These are phyloP conservation scores for Pseudobourletiella spinata DNA, from an alignment of 1,140 invertebrate genomes.

Conservation along the genomic window DNA sequence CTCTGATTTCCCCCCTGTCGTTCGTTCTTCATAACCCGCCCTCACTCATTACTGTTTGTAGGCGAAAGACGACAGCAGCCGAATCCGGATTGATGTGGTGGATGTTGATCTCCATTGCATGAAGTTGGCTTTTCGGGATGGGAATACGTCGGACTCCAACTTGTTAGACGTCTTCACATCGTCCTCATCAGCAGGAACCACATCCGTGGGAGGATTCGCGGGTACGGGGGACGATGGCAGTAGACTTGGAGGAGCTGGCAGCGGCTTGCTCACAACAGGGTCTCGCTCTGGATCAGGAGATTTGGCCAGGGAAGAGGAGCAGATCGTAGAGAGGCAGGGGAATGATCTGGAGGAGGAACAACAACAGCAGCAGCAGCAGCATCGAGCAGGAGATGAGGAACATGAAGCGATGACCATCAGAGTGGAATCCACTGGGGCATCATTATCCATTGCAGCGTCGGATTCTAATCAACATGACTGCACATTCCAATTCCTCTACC, in stretches of 20 bases:
- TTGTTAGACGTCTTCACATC: conserved; percentile 7
- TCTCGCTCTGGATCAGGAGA: too few relatives aligned
- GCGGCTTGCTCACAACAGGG: too few relatives aligned
- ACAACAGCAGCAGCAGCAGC: background rate
- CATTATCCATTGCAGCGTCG: conserved; percentile 26
- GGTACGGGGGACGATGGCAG: too few relatives aligned
- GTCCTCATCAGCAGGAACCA: background rate
- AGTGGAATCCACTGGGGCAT: conserved; percentile 25
- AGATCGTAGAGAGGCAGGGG: background rate
- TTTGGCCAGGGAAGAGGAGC: background rate
- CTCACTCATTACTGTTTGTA: too few relatives aligned
- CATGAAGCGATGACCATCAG: background rate
- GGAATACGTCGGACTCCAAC: conserved; percentile 33
- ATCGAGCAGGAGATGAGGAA: background rate
- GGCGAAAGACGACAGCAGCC: conserved; percentile 16
- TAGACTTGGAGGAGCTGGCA: too few relatives aligned
- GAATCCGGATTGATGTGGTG: conserved; percentile 22
- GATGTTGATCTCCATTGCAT: conserved; percentile 27
- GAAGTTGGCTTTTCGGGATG: conserved; percentile 27
- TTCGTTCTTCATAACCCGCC: too few relatives aligned
- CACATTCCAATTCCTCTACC: conserved; percentile 23
- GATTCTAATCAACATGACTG: conserved; percentile 14
- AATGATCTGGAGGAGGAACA: background rate
- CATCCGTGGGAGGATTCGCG: too few relatives aligned
- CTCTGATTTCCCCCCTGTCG: too few relatives aligned